These are phyloP conservation scores for Diabrotica virgifera DNA, from an alignment of 1,140 invertebrate species.

Conservation along the genomic window DNA sequence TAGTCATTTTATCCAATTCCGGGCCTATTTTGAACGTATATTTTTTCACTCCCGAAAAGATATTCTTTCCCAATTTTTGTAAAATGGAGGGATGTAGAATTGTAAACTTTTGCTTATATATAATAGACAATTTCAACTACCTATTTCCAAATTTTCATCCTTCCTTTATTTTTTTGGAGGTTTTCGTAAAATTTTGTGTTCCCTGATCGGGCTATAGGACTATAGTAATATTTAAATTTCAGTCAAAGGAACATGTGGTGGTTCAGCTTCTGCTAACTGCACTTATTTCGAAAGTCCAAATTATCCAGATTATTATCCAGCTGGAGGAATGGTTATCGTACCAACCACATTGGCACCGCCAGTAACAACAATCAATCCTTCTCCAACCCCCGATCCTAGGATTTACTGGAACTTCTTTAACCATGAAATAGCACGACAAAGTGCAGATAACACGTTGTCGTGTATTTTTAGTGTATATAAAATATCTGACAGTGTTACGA, in stretches of 20 bases:
- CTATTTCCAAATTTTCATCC: no score
- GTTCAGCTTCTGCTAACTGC: slow-evolving; percentile 40
- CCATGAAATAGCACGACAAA: slow-evolving; percentile 29
- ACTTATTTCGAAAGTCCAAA: slow-evolving; percentile 60
- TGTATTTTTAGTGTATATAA: slow-evolving; percentile 65
- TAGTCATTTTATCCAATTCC: no score
- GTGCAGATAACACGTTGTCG: slow-evolving; percentile 49
- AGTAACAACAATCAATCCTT: slow-evolving; percentile 19
- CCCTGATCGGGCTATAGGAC: no score
- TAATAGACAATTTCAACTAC: no score
- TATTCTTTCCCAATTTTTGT: no score
- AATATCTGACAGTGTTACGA: slow-evolving; percentile 55
- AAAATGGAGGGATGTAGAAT: no score
- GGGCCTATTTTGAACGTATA: no score
- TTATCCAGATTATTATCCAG: slow-evolving; percentile 50
- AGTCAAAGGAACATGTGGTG: slow-evolving; percentile 60
- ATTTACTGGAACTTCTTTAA: slow-evolving; percentile 5
- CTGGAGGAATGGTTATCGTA: slow-evolving; percentile 35
- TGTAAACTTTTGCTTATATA: no score
- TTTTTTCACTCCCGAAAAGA: no score
- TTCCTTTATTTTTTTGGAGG: no score
- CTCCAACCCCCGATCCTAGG: slow-evolving; percentile 37
- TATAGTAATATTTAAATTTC: slow-evolving; percentile 30
- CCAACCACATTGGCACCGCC: slow-evolving; percentile 34
- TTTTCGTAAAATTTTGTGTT: no score